Percentiles rank a stretch among this genome's conserved stretches.
These are phyloP conservation scores for Maconellicoccus hirsutus DNA, from an alignment of 1,140 invertebrate species.

Conservation along the genomic window DNA sequence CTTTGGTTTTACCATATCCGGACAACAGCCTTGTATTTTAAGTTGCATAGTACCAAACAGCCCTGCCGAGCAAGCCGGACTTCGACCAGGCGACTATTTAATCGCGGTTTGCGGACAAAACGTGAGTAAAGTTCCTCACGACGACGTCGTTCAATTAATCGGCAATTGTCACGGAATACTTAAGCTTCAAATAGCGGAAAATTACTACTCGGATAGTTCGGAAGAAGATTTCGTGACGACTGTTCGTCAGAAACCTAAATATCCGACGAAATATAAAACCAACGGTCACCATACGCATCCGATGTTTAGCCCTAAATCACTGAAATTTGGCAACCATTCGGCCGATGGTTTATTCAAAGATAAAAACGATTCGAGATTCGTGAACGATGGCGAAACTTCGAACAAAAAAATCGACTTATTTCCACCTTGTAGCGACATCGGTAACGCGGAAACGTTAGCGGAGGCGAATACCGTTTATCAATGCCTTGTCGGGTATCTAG, in stretches of 20 bases:
- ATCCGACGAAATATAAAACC: slow-evolving; percentile 34
- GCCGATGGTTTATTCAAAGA: not conserved
- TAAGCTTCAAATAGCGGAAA: slow-evolving; percentile 73
- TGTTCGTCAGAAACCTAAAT: slow-evolving; percentile 46
- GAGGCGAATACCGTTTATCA: slow-evolving; percentile 41
- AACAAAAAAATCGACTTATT: not conserved
- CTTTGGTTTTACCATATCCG: slow-evolving; percentile 88
- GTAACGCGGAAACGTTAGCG: slow-evolving; percentile 31
- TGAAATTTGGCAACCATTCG: not conserved
- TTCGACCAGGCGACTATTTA: slow-evolving; percentile 81
- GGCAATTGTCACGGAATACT: slow-evolving; percentile 68
- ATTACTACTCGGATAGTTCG: slow-evolving; percentile 75
- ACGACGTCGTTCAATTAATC: slow-evolving; percentile 82
- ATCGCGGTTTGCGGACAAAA: slow-evolving; percentile 81
- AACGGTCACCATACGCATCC: not conserved
- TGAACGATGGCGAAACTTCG: not conserved
- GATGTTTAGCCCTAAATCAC: not conserved
- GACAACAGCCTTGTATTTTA: slow-evolving; percentile 78
- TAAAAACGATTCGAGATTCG: not conserved
- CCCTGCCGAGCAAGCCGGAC: slow-evolving; percentile 69
- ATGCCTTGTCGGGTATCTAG: slow-evolving; percentile 83
- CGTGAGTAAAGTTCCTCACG: slow-evolving; percentile 78
- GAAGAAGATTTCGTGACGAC: slow-evolving; percentile 53
- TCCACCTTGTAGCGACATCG: not conserved
- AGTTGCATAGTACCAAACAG: slow-evolving; percentile 76